phyloP scores from a whole-genome alignment of 2,888 invertebrate genomes.

The Drosophila eohydei region DNA sequence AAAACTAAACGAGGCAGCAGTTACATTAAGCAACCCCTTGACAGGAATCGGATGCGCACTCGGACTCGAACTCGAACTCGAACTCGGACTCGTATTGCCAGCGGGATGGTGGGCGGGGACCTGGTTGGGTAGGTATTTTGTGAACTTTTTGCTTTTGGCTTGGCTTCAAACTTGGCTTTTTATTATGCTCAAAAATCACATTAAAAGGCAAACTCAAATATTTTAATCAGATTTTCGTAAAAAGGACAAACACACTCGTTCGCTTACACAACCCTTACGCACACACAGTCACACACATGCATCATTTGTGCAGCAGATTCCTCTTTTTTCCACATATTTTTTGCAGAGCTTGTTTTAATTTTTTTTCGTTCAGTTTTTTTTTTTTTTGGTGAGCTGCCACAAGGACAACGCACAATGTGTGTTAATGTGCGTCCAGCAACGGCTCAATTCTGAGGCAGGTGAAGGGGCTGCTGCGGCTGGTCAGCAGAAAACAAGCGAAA shows the following conservation, averaged over 20 bases:
- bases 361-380: slow-evolving; percentile 21
- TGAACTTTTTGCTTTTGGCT: slow-evolving; percentile 57
- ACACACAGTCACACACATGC: slow-evolving; percentile 37
- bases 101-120: not conserved
- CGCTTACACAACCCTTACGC: slow-evolving; percentile 37
- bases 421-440: slow-evolving; percentile 74
- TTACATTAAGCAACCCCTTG: slow-evolving; percentile 50
- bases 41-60: slow-evolving; percentile 30
- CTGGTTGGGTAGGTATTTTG: slow-evolving; percentile 20
- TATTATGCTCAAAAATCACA: slow-evolving; percentile 84
- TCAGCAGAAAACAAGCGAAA: slow-evolving; percentile 30
- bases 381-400: slow-evolving; percentile 39
- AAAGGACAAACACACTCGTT: slow-evolving; percentile 67
- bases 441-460: slow-evolving; percentile 45
- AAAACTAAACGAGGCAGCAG: slow-evolving; percentile 36
- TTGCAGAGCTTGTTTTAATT: slow-evolving; percentile 54
- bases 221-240: slow-evolving; percentile 84
- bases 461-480: slow-evolving; percentile 28
- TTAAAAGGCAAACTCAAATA: slow-evolving; percentile 84
- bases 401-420: slow-evolving; percentile 76
- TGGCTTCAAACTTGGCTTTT: slow-evolving; percentile 68
- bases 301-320: slow-evolving; percentile 42
- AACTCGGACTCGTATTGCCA: slow-evolving; percentile 13
- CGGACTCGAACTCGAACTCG: slow-evolving; percentile 16
- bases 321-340: slow-evolving; percentile 31